Conservation (phyloP, 2,888 invertebrate species). For the Athetis lepigone region DNA sequence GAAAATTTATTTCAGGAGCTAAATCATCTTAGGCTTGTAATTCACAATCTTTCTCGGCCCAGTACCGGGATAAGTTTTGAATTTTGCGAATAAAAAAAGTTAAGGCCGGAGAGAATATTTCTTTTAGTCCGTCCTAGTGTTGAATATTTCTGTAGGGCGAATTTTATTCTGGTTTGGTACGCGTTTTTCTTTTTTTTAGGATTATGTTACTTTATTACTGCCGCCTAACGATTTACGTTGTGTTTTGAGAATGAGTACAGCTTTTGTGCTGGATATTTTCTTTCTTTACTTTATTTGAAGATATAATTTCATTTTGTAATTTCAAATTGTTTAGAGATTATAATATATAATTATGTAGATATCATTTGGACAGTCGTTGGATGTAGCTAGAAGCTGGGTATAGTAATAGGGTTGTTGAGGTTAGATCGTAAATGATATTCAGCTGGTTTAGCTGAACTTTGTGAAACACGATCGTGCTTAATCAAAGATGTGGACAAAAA, state of each 20-base stretch:
- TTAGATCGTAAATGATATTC: no score
- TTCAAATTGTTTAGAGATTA: no score
- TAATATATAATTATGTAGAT: no score
- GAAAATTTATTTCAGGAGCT: conserved; percentile 60
- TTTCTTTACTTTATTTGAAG: not conserved
- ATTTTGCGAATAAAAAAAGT: conserved; percentile 65
- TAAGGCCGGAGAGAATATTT: conserved; percentile 41
- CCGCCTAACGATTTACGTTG: not conserved
- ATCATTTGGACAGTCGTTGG: no score
- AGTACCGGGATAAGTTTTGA: conserved; percentile 61
- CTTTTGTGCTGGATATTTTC: not conserved
- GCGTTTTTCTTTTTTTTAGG: conserved; percentile 6
- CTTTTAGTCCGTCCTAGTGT: conserved; percentile 25
- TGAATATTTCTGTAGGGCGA: conserved; percentile 34
- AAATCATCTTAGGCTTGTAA: conserved; percentile 69
- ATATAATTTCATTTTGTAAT: no score
- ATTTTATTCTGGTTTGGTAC: conserved; percentile 20
- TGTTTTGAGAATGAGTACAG: not conserved
- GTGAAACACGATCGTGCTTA: no score
- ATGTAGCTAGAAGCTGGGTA: no score
- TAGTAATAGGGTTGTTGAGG: no score
- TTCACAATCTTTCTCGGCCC: conserved; percentile 67
- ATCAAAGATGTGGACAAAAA: no score
- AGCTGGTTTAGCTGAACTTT: no score
- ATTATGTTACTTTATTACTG: conserved; percentile 28